Base-by-base conservation (phyloP, 2,797 vertebrate species). In the Tenualosa ilisha region DNA sequence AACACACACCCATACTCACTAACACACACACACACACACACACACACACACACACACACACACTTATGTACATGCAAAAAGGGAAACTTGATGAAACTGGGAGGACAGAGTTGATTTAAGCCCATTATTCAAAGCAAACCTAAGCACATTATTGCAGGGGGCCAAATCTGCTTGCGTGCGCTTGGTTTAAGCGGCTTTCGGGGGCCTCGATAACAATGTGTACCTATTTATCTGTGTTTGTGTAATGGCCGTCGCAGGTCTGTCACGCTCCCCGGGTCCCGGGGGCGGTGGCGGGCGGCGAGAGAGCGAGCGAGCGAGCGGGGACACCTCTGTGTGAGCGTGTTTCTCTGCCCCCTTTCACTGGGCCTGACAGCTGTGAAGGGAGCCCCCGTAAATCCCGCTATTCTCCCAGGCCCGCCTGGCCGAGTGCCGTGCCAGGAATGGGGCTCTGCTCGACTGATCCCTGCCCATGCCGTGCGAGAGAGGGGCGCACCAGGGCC, bases 361-460 rank as follows among this genome's bases (percentile, higher is more conserved):
- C 85, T 89, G 86, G 90, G 86, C 22, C 90, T 90, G 93, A 93
- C 91, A 93, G 90, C 92, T 94, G 92, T 91, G 84, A 85, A 87
- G 91, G 91, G 92, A 93, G 91, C 89, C 89, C 91, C 89, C 91
- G 79, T 89, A 88, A 79, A 82, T 90, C 89, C 89, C 85, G 88
- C 86, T 86, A 84, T 89, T 91, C 83, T 89, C 85, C 84, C 75
- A 54, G 49, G 63, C 24, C 83, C 15, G 40, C 61, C 89, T 91
- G 91, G 90, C 87, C 88, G 81, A 17, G 84, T 85, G 86, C 88
- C 22, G 85, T 93, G 91, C 92, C 92, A 93, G 89, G 87, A 89
- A 65, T 24, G 90, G 88, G 87, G 79, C 88, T 90, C 65, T 88
- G 85, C 89, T 88, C 50, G 61, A 81, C 89, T 88, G 86, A 89